A percentile compares a stretch with the other conserved stretches of the same genome.
phyloP scores from a whole-genome alignment of 2,797 vertebrate genomes.

The Nasua narica region DNA sequence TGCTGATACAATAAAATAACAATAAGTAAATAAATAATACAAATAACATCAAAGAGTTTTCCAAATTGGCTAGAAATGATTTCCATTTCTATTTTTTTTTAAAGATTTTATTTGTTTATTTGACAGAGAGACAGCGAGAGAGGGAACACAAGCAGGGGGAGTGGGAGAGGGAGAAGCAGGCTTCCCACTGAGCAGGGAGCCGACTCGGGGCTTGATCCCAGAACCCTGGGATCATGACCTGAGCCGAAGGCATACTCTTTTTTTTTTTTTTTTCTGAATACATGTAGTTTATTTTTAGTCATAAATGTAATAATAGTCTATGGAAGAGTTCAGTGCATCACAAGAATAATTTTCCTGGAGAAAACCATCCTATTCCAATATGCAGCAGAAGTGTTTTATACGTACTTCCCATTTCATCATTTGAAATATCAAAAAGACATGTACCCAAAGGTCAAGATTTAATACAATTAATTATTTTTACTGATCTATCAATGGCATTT shows the following conservation, averaged over 20 bases:
- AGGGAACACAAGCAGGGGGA: too few relatives aligned
- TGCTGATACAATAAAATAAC: not conserved
- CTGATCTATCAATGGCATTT: not conserved
- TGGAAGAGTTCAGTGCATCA: not conserved
- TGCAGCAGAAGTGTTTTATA: not conserved
- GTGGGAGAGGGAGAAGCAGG: too few relatives aligned
- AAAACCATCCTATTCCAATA: not conserved
- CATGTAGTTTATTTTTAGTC: not conserved
- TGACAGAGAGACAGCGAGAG: too few relatives aligned
- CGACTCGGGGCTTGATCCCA: too few relatives aligned
- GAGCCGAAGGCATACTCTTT: too few relatives aligned
- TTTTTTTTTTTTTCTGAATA: too few relatives aligned
- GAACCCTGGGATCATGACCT: too few relatives aligned
- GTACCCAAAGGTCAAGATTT: not conserved
- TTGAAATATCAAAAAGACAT: not conserved
- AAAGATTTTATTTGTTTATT: too few relatives aligned
- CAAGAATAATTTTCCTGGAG: not conserved
- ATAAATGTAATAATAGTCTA: not conserved
- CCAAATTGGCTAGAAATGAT: not conserved
- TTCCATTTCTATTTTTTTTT: not conserved
- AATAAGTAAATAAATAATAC: not conserved
- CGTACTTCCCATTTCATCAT: not conserved
- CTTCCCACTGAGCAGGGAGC: too few relatives aligned
- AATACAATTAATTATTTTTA: not conserved
- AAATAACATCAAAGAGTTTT: conserved; percentile 2